Conservation (phyloP, 1,140 invertebrate genomes). For the Tetramorium parvispinum region DNA sequence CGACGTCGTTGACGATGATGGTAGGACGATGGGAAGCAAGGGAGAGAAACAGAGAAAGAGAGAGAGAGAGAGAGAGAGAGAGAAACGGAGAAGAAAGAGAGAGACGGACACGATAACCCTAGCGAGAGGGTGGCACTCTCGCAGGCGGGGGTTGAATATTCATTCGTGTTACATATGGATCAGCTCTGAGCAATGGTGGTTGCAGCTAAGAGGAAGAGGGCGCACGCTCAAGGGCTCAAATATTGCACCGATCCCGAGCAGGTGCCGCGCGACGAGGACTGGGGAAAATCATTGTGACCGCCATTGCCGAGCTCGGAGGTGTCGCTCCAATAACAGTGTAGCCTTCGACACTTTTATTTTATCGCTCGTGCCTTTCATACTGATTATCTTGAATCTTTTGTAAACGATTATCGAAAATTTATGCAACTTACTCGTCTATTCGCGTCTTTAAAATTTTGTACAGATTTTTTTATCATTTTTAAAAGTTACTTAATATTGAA, state of each 20-base stretch:
- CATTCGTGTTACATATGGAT: conserved; percentile 86
- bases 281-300: conserved; percentile 39
- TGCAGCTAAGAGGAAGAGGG: conserved; percentile 70
- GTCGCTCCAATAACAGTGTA: conserved; percentile 15
- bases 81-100: neutral
- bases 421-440: conserved; percentile 16
- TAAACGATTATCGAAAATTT: conserved; percentile 32
- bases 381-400: conserved; percentile 41
- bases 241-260: conserved; percentile 65
- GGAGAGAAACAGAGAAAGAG: neutral
- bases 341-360: conserved; percentile 29
- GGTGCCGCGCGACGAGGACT: conserved; percentile 23
- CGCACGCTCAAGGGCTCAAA: conserved; percentile 67
- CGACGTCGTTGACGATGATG: conserved; percentile 68
- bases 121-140: conserved; percentile 60
- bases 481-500: no score
- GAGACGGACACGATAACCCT: conserved; percentile 12
- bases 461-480: neutral
- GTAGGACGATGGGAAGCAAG: conserved; percentile 18
- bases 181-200: conserved; percentile 77
- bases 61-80: conserved; percentile 16
- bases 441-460: conserved; percentile 3
- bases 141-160: conserved; percentile 83
- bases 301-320: neutral
- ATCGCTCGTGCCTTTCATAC: conserved; percentile 17